phyloP scores from a whole-genome alignment of 2,797 vertebrate genomes.

The Poeciliopsis gracilis region DNA sequence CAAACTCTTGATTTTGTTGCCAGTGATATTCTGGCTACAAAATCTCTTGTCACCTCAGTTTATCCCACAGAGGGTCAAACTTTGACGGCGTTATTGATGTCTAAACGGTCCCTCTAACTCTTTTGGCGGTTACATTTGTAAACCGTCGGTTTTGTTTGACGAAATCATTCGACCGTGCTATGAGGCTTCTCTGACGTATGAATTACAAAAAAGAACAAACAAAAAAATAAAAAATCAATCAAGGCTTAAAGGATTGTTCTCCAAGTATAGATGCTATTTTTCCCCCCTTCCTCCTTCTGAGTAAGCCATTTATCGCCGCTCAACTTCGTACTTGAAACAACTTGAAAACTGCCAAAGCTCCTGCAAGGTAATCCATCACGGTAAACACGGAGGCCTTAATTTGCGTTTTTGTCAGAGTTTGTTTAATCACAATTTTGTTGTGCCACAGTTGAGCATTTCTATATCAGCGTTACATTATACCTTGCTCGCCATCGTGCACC shows the following conservation, averaged over 20 bases:
- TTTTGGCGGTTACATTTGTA: slow-evolving; percentile 4
- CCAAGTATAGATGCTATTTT: slow-evolving; percentile 5
- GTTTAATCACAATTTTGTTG: slow-evolving; percentile 62
- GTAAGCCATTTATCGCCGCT: slow-evolving; percentile 46
- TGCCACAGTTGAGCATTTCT: slow-evolving; percentile 51
- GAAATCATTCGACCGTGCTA: slow-evolving; percentile 15
- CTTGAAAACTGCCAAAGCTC: slow-evolving; percentile 38
- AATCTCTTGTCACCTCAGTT: neutral
- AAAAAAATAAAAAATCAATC: slow-evolving; percentile 51
- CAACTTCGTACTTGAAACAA: slow-evolving; percentile 54
- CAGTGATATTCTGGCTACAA: slow-evolving; percentile 13
- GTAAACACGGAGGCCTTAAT: slow-evolving; percentile 49
- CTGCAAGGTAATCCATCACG: slow-evolving; percentile 60
- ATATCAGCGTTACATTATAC: slow-evolving; percentile 49
- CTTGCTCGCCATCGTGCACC: slow-evolving; percentile 56
- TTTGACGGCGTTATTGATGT: slow-evolving; percentile 2
- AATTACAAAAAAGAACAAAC: slow-evolving; percentile 26
- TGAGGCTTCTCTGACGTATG: slow-evolving; percentile 1
- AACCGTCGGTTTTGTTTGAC: neutral
- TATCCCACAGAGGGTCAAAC: neutral
- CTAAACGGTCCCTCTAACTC: slow-evolving; percentile 12
- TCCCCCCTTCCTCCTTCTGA: slow-evolving; percentile 24
- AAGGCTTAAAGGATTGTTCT: slow-evolving; percentile 42
- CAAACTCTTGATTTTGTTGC: slow-evolving; percentile 16
- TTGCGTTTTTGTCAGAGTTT: slow-evolving; percentile 58